These are phyloP conservation scores for Lamellibrachia columna DNA, from an alignment of 2,888 invertebrate genomes.

Conservation along the genomic window DNA sequence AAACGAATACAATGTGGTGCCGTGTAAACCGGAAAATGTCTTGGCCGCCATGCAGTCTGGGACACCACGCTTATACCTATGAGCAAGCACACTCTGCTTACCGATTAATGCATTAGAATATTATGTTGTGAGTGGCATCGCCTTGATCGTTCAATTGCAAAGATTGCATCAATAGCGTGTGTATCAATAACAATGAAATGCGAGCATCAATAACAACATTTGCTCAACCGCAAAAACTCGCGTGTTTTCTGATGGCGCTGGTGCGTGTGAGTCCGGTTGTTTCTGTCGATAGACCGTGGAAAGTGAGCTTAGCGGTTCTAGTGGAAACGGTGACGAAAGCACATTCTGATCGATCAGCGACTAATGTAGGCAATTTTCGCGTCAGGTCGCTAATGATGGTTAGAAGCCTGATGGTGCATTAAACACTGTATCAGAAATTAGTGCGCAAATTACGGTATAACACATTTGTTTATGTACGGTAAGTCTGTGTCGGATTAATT, in stretches of 20 bases:
- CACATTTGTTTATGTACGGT: background rate
- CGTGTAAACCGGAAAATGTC: too few species aligned
- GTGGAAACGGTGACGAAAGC: background rate
- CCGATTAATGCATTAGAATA: background rate
- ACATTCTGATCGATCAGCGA: background rate
- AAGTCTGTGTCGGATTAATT: background rate
- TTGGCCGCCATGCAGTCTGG: too few species aligned
- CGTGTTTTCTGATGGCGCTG: background rate
- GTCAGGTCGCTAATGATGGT: background rate
- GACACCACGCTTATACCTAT: too few species aligned
- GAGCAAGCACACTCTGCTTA: background rate
- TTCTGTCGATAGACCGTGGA: background rate
- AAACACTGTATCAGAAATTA: background rate
- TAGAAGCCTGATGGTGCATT: background rate
- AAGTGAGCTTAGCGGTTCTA: background rate
- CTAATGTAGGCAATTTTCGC: constrained; percentile 3
- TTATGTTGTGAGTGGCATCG: background rate
- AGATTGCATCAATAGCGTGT: too few species aligned
- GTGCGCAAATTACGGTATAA: background rate
- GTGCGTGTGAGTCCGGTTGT: background rate
- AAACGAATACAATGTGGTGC: too few species aligned
- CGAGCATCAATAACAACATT: background rate
- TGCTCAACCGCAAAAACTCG: background rate
- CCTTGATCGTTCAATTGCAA: background rate
- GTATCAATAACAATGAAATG: background rate